A percentile compares a stretch with the other conserved stretches of the same genome.
Evolutionary conservation across 1,140 invertebrate genomes (phyloP).

Genomic region (Antheraea pernyi): DNA sequence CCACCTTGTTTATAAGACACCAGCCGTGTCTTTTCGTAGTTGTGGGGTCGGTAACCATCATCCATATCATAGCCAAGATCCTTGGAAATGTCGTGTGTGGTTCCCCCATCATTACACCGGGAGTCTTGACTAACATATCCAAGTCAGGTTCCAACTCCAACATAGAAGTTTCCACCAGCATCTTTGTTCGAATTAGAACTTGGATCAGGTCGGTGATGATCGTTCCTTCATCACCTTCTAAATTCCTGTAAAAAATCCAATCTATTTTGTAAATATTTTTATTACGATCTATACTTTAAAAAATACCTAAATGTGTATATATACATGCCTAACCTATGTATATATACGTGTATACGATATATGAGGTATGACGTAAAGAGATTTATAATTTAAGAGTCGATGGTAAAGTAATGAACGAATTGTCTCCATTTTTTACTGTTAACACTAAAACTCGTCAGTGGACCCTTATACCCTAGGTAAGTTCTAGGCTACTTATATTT

Average conservation of each 20-base stretch:
- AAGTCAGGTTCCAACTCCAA: slow-evolving; percentile 58
- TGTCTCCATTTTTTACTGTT: no score
- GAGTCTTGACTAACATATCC: slow-evolving; percentile 52
- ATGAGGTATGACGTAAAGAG: no score
- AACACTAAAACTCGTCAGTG: no score
- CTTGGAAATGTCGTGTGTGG: slow-evolving; percentile 61
- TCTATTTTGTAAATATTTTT: no score
- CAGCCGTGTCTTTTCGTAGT: slow-evolving; percentile 53
- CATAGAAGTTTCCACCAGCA: slow-evolving; percentile 52
- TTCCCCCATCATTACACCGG: slow-evolving; percentile 54
- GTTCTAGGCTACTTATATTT: no score
- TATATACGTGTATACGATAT: no score
- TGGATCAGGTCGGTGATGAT: slow-evolving; percentile 47
- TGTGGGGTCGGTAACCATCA: slow-evolving; percentile 46
- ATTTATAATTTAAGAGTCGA: no score
- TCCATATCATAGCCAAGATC: slow-evolving; percentile 54
- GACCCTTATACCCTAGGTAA: no score
- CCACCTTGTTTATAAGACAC: slow-evolving; percentile 57
- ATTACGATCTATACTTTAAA: no score
- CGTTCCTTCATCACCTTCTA: slow-evolving; percentile 56
- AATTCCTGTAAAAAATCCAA: slow-evolving; percentile 39
- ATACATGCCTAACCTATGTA: no score
- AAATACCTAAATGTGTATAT: no score
- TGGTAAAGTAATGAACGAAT: no score
- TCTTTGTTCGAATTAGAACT: slow-evolving; percentile 43